Evolutionary conservation across 2,797 vertebrate species (phyloP), one percentile per base, ranked within the genome.

Genomic region (Chaenodraco wilsoni): DNA sequence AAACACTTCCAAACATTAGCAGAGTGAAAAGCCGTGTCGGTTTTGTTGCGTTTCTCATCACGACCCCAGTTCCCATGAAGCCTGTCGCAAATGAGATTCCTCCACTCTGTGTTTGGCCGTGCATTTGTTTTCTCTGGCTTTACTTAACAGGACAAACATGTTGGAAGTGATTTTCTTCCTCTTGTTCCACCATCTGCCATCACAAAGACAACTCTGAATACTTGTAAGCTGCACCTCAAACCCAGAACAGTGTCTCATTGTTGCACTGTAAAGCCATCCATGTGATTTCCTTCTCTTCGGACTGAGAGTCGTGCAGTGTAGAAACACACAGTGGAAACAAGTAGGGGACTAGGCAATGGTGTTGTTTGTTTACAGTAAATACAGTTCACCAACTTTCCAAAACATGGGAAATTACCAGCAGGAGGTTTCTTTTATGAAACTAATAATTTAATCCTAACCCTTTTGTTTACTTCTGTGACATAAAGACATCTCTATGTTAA

Each of bases 131-230:
- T 76, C 65, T 72, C 69, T 83, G 76, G 74, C 79, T 84, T 84
- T 74, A 41, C 41, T 63, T 14, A 83, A 76, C 45, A 83, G 74
- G 51, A 83, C 59, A 85, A 87, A 86, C 78, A 76, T 71, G 78
- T 69, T 82, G 78, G 77, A 84, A 65, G 64, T 69, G 69, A 23
- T 87, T 37, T 79, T 54, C n/a, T 63, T 74, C 62, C 31, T 84
- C 77, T 87, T 76, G 80, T 86, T 85, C 58, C 69, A 75, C 83
- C 88, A 89, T 86, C 87, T 90, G 87, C 69, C 62, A 46, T 45
- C 5, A 58, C 19, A 52, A 64, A 45, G 33, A 37, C 33, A 37
- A 37, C 45, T 72, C 74, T 64, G 49, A 84, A 85, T 58, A 64
- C 74, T 74, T 69, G 33, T 37, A 21, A 63, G 82, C 73, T 71